Conservation (phyloP, 1,140 invertebrate genomes). For the Ips nitidus region DNA sequence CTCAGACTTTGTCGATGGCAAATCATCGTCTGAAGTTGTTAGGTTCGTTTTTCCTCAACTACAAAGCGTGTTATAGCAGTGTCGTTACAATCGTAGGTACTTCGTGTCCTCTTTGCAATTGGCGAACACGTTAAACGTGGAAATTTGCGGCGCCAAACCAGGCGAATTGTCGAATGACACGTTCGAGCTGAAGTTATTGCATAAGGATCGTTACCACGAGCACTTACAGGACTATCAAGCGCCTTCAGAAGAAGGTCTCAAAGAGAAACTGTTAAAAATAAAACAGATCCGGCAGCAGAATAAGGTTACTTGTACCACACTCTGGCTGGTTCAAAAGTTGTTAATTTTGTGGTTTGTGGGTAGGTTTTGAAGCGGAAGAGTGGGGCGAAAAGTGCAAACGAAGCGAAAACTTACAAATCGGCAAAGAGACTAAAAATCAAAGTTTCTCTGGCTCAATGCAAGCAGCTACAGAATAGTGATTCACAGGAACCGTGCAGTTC, state of each 20-base stretch:
- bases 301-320: constrained; percentile 15
- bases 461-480: no score
- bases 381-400: no score
- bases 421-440: no score
- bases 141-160: constrained; percentile 39
- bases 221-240: constrained; percentile 46
- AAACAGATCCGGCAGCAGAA: constrained; percentile 24
- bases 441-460: no score
- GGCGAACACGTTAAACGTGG: constrained; percentile 46
- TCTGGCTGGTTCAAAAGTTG: no score
- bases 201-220: constrained; percentile 45
- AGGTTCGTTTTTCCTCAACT: constrained; percentile 12
- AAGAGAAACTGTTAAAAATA: constrained; percentile 37
- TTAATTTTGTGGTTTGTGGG: no score
- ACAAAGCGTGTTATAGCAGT: no score
- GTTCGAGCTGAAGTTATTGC: constrained; percentile 44
- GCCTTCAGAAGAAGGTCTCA: constrained; percentile 43
- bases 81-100: constrained; percentile 23
- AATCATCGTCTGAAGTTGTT: constrained; percentile 43
- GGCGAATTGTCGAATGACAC: constrained; percentile 46
- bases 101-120: constrained; percentile 48
- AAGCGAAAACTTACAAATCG: no score
- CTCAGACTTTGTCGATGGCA: constrained; percentile 38
- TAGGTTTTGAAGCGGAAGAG: no score
- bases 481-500: no score